phyloP scores from a whole-genome alignment of 2,113 vertebrate genomes.

The Parus major region DNA sequence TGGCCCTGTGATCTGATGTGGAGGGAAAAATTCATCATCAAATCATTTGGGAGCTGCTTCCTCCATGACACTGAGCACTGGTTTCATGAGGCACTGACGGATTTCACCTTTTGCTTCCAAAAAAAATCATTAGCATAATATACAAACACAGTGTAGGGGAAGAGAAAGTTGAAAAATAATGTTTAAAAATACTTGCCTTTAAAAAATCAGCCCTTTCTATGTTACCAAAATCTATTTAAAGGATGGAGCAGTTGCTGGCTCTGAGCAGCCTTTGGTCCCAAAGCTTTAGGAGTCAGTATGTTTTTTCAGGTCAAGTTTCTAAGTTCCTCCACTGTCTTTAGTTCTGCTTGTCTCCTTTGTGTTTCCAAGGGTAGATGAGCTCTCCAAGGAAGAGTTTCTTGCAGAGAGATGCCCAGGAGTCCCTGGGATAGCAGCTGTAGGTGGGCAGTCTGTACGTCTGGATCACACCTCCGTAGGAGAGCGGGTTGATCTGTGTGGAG shows the following conservation, averaged over 20 bases:
- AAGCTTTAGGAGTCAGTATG: not conserved
- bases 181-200: not conserved
- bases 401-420: conserved; percentile 89
- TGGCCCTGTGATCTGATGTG: not conserved
- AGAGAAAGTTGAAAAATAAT: not conserved
- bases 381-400: conserved; percentile 94
- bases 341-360: conserved; percentile 87
- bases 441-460: conserved; percentile 85
- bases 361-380: conserved; percentile 95
- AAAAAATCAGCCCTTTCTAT: not conserved
- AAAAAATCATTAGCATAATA: not conserved
- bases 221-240: not conserved
- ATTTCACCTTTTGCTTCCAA: not conserved
- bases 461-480: conserved; percentile 78
- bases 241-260: not conserved
- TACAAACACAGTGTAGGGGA: not conserved
- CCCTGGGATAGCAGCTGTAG: conserved; percentile 88
- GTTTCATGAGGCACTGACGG: not conserved
- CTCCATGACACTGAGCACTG: not conserved
- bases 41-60: not conserved
- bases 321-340: conserved; percentile 50
- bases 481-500: conserved; percentile 86
- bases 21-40: not conserved
- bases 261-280: not conserved
- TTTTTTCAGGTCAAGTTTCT: not conserved